Evolutionary conservation across 2,797 vertebrate genomes (phyloP), one percentile per base, ranked within the genome.

Genomic region (Avahi laniger): DNA sequence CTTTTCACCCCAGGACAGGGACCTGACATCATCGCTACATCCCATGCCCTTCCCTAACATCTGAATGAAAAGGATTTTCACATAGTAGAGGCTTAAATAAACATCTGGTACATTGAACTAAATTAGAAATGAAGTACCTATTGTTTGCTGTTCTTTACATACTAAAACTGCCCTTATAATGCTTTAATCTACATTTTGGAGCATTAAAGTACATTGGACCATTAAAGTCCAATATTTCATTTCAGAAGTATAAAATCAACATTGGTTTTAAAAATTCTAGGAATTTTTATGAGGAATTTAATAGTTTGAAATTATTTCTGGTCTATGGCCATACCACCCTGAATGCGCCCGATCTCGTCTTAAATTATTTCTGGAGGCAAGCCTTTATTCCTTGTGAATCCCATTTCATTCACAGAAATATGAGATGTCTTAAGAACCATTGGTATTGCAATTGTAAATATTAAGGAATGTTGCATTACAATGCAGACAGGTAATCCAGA

Each of bases 401-500:
- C 35, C 78, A 96, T 93, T 95, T 98, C 69, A 96, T 94, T 97
- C 52, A 93, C 12, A 91, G 54, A 98, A 96, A 98, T 4, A 59
- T 69, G 93, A 96, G 78, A 85, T 90, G 26, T 95, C 78, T 48
- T 69, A 94, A 82, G 82, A 97, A 91, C 67, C 94, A 94, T 8
- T 97, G 89, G 63, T 88, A 94, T 95, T 96, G 92, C 87, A 61
- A 96, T 33, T 93, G 90, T 96, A 98, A 97, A 88, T 78, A 97
- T 78, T 92, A 97, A 97, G 81, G 70, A 98, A 97, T 88, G 57
- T 69, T 97, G 88, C 41, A 97, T 95, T 98, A 57, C 79, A 98
- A 95, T 96, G 92, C 96, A 97, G 92, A 96, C 89, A 97, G 91
- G 96, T 97, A 97, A 98, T 97, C 84, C 28, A n/a, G 95, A 98